Conservation (phyloP, 2,888 invertebrate genomes). For the Camptogramma bilineatum region DNA sequence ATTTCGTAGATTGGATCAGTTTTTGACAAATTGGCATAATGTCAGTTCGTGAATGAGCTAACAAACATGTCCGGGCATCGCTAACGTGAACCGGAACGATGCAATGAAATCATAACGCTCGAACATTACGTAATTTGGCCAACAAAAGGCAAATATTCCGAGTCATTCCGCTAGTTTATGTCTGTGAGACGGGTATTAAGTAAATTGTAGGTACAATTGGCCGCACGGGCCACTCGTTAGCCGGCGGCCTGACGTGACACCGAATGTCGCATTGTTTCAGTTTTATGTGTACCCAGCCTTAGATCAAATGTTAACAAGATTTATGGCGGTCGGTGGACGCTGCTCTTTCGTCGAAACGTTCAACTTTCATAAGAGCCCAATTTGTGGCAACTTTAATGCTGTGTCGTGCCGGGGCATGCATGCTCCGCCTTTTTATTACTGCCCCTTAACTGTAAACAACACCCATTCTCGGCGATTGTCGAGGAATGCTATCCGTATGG, state of each 20-base stretch:
- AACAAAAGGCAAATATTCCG: constrained; percentile 77
- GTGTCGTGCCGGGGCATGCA: constrained; percentile 76
- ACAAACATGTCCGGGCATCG: constrained; percentile 53
- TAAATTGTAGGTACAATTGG: constrained; percentile 81
- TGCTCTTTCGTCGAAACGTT: constrained; percentile 78
- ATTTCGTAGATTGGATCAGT: constrained; percentile 47
- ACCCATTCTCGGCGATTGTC: constrained; percentile 73
- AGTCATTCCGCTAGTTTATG: constrained; percentile 77
- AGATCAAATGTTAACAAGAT: constrained; percentile 81
- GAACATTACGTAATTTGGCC: constrained; percentile 76
- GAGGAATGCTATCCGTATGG: constrained; percentile 63
- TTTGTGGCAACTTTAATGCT: constrained; percentile 78
- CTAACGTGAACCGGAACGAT: constrained; percentile 51
- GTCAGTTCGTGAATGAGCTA: constrained; percentile 46
- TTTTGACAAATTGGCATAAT: constrained; percentile 38
- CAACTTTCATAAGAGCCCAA: constrained; percentile 80
- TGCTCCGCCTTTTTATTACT: constrained; percentile 83
- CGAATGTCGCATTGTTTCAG: constrained; percentile 80
- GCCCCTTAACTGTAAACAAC: constrained; percentile 83
- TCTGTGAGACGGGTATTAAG: constrained; percentile 77
- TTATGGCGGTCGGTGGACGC: constrained; percentile 76
- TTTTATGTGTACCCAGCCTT: constrained; percentile 77
- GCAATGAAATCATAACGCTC: constrained; percentile 74
- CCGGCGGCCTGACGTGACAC: constrained; percentile 70
- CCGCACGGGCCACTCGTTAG: constrained; percentile 83